Base-by-base conservation (phyloP, 2,797 vertebrate species). In the Synaphobranchus kaupii region DNA sequence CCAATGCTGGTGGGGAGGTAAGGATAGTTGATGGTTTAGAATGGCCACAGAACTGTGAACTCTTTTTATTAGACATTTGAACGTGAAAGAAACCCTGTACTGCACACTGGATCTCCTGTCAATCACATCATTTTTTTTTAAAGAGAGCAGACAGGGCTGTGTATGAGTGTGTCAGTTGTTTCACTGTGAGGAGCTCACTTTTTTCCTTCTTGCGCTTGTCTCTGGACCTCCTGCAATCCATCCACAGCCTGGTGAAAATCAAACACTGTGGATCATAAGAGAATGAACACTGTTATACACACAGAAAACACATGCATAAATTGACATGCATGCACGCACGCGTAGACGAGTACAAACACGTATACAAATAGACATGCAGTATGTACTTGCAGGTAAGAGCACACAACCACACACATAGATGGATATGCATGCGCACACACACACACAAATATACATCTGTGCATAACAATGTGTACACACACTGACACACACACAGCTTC, bases 241-340 rank as follows among this genome's bases (percentile, higher is more conserved):
- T 99, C 99, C 3, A 98, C 98, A 0, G 98, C 97, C 93, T 99
- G 99, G 91, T 99, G 98, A 92, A 99, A 99, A 92, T 99, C 99
- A 91, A 98, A 99, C 91, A 99, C 99, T 99, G 95, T 48, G 0
- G 31, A 92, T 89, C 48, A 85, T 4, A 89, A 89, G 84, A 71
- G 90, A 89, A 92, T 39, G 66, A 39, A 66, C 63, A 84, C 25
- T 8, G 31, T 85, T 84, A 84, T 31, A 58, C 48, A 54, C 78
- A 73, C 73, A 44, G 10, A 71, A 7, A 34, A 44, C 56, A 76
- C n/a, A 48, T 25, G 9, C 39, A 10, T 22, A 84, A 10, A 31
- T 78, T 25, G 78, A 81, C 82, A 34, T 15, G 48, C 83, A 68
- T 22, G 34, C 66, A 48, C 44, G 88, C 48, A 63, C 9, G 58